A percentile compares a stretch with the other conserved stretches of the same genome.
These are phyloP conservation scores for Pimpla rufipes DNA, from an alignment of 2,888 invertebrate genomes.

Conservation along the genomic window DNA sequence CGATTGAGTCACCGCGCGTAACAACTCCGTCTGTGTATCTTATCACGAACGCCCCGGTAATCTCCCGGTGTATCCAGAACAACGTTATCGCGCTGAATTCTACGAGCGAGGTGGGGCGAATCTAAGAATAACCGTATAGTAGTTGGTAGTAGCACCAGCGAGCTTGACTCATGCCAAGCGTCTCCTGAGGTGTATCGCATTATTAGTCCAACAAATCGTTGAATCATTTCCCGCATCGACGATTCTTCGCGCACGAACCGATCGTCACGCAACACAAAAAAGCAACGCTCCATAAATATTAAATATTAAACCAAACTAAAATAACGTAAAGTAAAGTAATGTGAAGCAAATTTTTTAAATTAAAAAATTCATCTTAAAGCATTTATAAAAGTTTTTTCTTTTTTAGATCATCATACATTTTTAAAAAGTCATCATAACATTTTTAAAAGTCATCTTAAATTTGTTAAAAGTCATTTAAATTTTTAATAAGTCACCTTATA, in stretches of 20 bases:
- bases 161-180: slow-evolving; percentile 59
- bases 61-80: slow-evolving; percentile 55
- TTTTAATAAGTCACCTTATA: no score
- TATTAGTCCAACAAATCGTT: slow-evolving; percentile 46
- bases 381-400: no score
- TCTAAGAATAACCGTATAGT: slow-evolving; percentile 47
- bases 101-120: slow-evolving; percentile 36
- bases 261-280: background rate
- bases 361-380: no score
- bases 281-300: background rate
- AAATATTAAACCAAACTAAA: background rate
- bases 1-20: slow-evolving; percentile 46
- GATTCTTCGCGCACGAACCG: background rate
- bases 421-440: no score
- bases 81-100: slow-evolving; percentile 60
- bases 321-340: background rate
- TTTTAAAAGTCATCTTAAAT: no score
- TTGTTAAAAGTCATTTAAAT: no score
- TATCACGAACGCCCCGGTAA: slow-evolving; percentile 55
- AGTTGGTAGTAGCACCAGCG: slow-evolving; percentile 27
- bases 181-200: slow-evolving; percentile 36
- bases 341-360: no score
- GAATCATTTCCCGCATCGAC: slow-evolving; percentile 47
- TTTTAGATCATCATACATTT: no score
- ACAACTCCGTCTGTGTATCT: slow-evolving; percentile 46